Evolutionary conservation across 2,888 invertebrate species (phyloP).

Genomic region (Liopterus haemorrhoidalis): DNA sequence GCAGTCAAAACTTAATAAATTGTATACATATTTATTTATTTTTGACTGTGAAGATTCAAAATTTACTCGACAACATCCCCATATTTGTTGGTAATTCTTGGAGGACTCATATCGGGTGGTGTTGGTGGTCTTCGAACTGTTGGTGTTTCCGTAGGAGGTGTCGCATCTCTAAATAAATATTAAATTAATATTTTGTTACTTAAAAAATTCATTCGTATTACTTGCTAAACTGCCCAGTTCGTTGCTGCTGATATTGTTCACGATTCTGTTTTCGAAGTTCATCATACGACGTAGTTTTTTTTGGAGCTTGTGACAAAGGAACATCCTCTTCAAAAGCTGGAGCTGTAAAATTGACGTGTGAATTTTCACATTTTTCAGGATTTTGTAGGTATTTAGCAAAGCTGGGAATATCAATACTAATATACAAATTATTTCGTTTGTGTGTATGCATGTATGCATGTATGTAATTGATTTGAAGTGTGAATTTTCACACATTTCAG

Average conservation of each 20-base stretch:
- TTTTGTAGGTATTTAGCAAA: too few species aligned
- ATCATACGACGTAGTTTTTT: slow-evolving; percentile 59
- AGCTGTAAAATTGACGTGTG: slow-evolving; percentile 37
- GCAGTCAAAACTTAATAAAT: too few species aligned
- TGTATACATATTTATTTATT: too few species aligned
- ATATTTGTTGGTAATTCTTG: slow-evolving; percentile 23
- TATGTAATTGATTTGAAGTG: too few species aligned
- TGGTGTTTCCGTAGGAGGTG: slow-evolving; percentile 10
- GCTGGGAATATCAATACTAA: too few species aligned
- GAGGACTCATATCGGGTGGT: not conserved
- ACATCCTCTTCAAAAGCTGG: slow-evolving; percentile 47
- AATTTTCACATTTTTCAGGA: too few species aligned
- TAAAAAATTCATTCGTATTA: slow-evolving; percentile 4
- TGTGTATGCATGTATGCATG: too few species aligned
- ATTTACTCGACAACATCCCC: slow-evolving; percentile 24
- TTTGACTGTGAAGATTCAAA: too few species aligned
- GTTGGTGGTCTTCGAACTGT: slow-evolving; percentile 7
- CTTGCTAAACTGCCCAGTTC: slow-evolving; percentile 38
- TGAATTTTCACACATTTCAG: too few species aligned
- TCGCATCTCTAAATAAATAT: slow-evolving; percentile 2
- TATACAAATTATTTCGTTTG: too few species aligned
- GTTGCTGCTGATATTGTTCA: slow-evolving; percentile 51
- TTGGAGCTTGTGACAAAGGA: slow-evolving; percentile 46
- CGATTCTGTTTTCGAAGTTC: slow-evolving; percentile 66
- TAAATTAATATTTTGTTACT: not conserved